These are phyloP conservation scores for Trissolcus japonicus DNA, from an alignment of 2,888 invertebrate species.

Conservation along the genomic window DNA sequence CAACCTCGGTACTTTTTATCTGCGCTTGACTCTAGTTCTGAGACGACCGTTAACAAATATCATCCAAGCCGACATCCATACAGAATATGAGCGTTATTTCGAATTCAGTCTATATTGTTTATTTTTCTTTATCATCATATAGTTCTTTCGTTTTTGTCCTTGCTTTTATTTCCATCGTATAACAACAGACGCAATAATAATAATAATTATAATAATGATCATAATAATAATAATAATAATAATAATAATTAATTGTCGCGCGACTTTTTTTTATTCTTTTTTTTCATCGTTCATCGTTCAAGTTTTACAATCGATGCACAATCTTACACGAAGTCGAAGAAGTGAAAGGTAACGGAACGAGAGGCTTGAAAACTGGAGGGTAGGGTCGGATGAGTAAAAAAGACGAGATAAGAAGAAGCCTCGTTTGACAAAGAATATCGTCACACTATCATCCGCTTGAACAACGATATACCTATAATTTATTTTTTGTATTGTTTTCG, in stretches of 20 bases:
- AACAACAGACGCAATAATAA: slow-evolving; percentile 47
- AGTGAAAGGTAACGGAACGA: slow-evolving; percentile 16
- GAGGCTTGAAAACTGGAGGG: slow-evolving; percentile 11
- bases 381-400: slow-evolving; percentile 7
- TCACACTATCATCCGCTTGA: slow-evolving; percentile 50
- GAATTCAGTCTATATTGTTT: slow-evolving; percentile 66
- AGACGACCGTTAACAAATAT: slow-evolving; percentile 72
- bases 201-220: not conserved
- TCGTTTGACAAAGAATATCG: slow-evolving; percentile 43
- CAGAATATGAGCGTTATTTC: slow-evolving; percentile 65
- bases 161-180: slow-evolving; percentile 50
- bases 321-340: slow-evolving; percentile 46
- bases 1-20: slow-evolving; percentile 36
- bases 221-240: no score
- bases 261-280: slow-evolving; percentile 19
- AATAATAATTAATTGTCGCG: slow-evolving; percentile 16
- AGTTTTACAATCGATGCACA: slow-evolving; percentile 51
- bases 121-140: slow-evolving; percentile 41
- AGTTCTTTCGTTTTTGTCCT: slow-evolving; percentile 49
- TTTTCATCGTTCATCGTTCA: slow-evolving; percentile 29
- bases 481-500: slow-evolving; percentile 19
- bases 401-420: slow-evolving; percentile 21
- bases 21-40: slow-evolving; percentile 64
- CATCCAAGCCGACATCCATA: slow-evolving; percentile 71
- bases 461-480: slow-evolving; percentile 38